Base-by-base conservation (phyloP, 2,888 invertebrate species). In the Trissoscelio sp. region DNA sequence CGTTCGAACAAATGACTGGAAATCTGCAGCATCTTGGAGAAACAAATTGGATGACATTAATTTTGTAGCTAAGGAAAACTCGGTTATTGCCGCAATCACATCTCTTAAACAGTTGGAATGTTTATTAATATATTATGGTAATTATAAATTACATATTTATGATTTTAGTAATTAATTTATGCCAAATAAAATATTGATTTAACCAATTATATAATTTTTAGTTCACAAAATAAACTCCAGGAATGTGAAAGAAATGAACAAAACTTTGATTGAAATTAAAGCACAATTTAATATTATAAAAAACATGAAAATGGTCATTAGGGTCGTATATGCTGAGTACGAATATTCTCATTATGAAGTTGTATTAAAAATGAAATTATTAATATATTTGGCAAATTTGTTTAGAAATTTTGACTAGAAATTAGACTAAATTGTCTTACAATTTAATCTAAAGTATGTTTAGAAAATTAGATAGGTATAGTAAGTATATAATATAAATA, bases 1-100 rank as follows among this genome's bases (percentile, higher is more conserved):
- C 28, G 88, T 94, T 11, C 91, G 95, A 84, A 92, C 92, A 42
- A 92, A 92, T 22, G 92, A 93, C 42, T 94, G 94, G 93, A 94
- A 94, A 87, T 92, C 92, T 24, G 92, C 93, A 0, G 90, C 91
- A 3, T 86, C 92, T 11, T 94, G 94, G 94, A 92, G 92, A 77
- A 92, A 92, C 34, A 92, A 92, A 85, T 91, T 92, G 46, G 89
- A 91, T 9, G 60, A 69, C 6, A 60, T 72, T 1, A 64, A 83
- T 12, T 11, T 16, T 5, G 1, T 46, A n/a, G 55, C 79, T 1
- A 62, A 69, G 44, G 87, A 90, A 28, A 88, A 90, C 34, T 86
- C 89, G 1, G 84, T 91, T 1, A 84, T 91, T 42, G 92, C 92
- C 58, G 90, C 92, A 1, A 90, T 93, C 84, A 93, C 94, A 0